Conservation (phyloP, 37 sponge, comb jelly and placozoan genomes). For the Ianthella basta region DNA sequence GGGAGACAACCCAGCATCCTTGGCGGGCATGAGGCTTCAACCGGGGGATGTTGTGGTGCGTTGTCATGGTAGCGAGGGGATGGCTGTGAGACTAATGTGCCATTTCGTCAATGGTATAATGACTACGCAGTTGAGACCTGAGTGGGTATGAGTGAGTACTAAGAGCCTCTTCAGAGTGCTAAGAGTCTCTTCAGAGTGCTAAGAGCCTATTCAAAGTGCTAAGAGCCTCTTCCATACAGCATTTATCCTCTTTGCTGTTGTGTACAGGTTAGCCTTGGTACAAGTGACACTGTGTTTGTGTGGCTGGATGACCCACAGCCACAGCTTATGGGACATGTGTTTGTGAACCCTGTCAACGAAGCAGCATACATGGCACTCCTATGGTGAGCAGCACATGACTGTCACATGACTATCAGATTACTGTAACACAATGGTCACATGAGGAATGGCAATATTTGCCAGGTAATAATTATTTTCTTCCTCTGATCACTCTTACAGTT, state of each 20-base stretch:
- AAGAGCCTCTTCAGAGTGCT: too few relatives aligned
- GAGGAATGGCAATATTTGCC: not conserved
- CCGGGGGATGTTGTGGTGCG: conserved; percentile 87
- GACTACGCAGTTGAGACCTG: too few relatives aligned
- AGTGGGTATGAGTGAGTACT: too few relatives aligned
- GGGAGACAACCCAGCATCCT: conserved; percentile 94
- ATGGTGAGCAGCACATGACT: conserved; percentile 53
- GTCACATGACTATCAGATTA: not conserved
- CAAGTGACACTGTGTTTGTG: conserved; percentile 94
- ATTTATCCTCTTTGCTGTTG: too few relatives aligned
- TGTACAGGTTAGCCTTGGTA: conserved; percentile 75
- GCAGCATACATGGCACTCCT: conserved; percentile 87
- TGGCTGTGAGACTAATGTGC: too few relatives aligned
- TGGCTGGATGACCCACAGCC: conserved; percentile 84
- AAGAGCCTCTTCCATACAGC: too few relatives aligned
- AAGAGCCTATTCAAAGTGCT: too few relatives aligned
- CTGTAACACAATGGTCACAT: not conserved
- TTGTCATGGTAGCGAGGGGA: not conserved
- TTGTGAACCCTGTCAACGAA: conserved; percentile 88
- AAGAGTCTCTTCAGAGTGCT: too few relatives aligned
- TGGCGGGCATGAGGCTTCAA: conserved; percentile 84
- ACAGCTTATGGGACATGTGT: conserved; percentile 89
- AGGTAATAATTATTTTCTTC: not conserved
- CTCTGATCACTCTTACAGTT: conserved; percentile 39
- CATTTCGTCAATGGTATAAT: not conserved